phyloP scores from a whole-genome alignment of 2,113 vertebrate genomes.

The Tiliqua scincoides region DNA sequence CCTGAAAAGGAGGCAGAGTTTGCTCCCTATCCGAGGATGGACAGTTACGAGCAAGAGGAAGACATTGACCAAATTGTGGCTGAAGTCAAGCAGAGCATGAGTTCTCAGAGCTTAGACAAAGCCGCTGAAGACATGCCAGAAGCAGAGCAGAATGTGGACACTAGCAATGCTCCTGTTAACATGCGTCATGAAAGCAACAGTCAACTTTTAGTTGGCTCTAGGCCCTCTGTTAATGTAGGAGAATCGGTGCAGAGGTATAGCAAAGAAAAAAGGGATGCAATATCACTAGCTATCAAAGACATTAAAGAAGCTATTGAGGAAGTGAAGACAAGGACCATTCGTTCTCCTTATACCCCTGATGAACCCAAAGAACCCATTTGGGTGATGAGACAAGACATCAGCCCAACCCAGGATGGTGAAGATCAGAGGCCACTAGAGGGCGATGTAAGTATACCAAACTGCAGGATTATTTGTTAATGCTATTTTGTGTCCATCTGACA shows the following conservation, averaged over 20 bases:
- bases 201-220: conserved; percentile 62
- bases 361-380: conserved; percentile 97
- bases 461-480: not conserved
- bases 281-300: conserved; percentile 96
- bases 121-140: conserved; percentile 81
- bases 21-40: conserved; percentile 90
- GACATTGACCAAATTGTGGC: conserved; percentile 88
- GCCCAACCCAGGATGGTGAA: conserved; percentile 89
- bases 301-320: conserved; percentile 98
- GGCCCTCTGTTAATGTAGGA: conserved; percentile 48
- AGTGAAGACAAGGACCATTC: conserved; percentile 95
- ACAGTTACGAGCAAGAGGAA: conserved; percentile 94
- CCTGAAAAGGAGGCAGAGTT: conserved; percentile 97
- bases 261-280: conserved; percentile 92
- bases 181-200: conserved; percentile 68
- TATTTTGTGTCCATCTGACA: not conserved
- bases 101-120: conserved; percentile 84
- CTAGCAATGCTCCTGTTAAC: conserved; percentile 31
- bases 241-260: conserved; percentile 83
- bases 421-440: conserved; percentile 85
- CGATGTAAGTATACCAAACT: conserved; percentile 84
- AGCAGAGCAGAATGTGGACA: conserved; percentile 79
- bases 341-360: conserved; percentile 96
- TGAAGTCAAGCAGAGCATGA: conserved; percentile 89
- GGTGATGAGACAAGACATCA: conserved; percentile 98